Base-by-base conservation (phyloP, 2,888 invertebrate species). In the Julus scandinavius region DNA sequence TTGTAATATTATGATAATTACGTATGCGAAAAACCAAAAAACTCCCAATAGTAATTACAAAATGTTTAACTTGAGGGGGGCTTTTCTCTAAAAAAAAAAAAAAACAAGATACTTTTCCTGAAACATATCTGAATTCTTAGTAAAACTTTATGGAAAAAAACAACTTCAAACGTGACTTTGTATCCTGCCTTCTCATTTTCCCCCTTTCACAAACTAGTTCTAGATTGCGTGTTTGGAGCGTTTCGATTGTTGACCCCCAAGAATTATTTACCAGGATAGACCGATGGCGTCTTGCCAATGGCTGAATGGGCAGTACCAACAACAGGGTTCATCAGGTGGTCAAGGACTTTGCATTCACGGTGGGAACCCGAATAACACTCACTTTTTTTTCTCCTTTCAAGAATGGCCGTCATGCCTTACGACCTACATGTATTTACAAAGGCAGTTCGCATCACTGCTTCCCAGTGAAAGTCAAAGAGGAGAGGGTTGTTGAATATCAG, bases 171-270 rank as follows among this genome's bases (percentile, higher is more conserved):
- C 41, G 41, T 45, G 41, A 2, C 41, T 45, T 45, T 2, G 41
- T 45, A 45, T 45, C 41, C 41, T 45, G 41, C 41, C 41, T 45
- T 45, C 41, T 45, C 41, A 45, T 45, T 45, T 45, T 45, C 41
- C 41, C 41, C 41, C 41, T 45, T 72, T 72, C 72, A 72, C 29
- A 72, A 72, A 72, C 72, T 72, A 72, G 72, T 72, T 72, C 72
- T 72, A 72, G 72, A 72, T 72, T 72, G 72, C 72, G 9, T 72
- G 72, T 17, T 20, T 72, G 72, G 72, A 29, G 72, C 29, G 20
- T 63, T 63, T 63, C 63, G 72, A 72, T 72, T 72, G 72, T 72
- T 72, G 72, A 72, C n/a, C 72, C 72, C 72, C 72, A 4, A 6
- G 41, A 29, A 29, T 29, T 63, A 63, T 72, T 29, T 72, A 11